Conservation (phyloP, 2,113 vertebrate genomes). For the Pedetes capensis region DNA sequence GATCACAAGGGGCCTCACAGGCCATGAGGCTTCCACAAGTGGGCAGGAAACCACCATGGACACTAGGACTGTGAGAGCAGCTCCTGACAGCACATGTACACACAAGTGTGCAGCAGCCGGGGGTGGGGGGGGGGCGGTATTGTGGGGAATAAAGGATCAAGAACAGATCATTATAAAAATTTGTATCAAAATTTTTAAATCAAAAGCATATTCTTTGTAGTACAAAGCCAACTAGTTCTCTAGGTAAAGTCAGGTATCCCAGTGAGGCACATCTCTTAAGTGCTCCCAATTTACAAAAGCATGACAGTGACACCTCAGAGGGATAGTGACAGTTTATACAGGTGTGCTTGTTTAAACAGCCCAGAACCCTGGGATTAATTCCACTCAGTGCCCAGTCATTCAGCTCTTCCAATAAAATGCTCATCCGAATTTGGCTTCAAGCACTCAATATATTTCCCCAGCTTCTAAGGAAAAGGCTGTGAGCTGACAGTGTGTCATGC, state of each 20-base stretch:
- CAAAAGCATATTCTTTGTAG: slow-evolving; percentile 10
- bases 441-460: neutral
- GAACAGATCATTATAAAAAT: neutral
- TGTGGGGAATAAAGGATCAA: neutral
- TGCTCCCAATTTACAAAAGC: neutral
- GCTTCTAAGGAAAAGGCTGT: neutral
- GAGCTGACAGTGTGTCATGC: neutral
- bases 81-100: neutral
- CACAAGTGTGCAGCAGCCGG: neutral
- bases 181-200: neutral
- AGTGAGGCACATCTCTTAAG: neutral
- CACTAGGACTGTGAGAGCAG: neutral
- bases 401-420: neutral
- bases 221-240: neutral
- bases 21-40: neutral
- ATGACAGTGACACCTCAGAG: neutral
- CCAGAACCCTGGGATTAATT: slow-evolving; percentile 9
- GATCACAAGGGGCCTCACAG: neutral
- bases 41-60: neutral
- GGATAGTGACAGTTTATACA: slow-evolving; percentile 18
- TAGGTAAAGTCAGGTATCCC: neutral
- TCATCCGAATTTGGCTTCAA: neutral
- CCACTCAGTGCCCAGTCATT: neutral
- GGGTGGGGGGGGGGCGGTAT: no score
- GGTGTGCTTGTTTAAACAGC: slow-evolving; percentile 36